These are phyloP conservation scores for Andrena bicolor DNA, from an alignment of 2,888 invertebrate species.

Conservation along the genomic window DNA sequence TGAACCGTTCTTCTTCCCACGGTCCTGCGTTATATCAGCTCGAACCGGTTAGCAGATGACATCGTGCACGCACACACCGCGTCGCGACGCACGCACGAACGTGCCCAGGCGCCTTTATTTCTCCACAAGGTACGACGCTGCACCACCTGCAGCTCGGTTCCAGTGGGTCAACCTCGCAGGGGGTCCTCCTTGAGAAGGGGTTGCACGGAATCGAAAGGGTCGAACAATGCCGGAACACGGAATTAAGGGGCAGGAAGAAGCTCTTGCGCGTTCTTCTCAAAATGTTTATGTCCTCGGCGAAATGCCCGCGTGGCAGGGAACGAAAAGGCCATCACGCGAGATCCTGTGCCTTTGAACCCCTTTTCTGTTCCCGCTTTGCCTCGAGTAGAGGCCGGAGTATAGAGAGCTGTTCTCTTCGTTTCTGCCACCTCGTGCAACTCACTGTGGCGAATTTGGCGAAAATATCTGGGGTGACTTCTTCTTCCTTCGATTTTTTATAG, in stretches of 20 bases:
- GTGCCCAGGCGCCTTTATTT: constrained; percentile 14
- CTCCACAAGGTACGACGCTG: constrained; percentile 54
- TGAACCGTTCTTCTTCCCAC: constrained; percentile 78
- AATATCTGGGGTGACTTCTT: background rate
- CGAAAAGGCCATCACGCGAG: constrained; percentile 28
- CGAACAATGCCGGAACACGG: constrained; percentile 38
- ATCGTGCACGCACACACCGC: constrained; percentile 66
- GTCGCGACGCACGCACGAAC: constrained; percentile 19
- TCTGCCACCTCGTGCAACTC: background rate
- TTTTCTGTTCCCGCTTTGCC: background rate
- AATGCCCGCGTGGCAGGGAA: constrained; percentile 2
- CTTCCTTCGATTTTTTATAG: too few relatives aligned
- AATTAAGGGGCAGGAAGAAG: constrained; percentile 24
- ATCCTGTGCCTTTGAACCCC: background rate
- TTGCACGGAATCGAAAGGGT: constrained; percentile 33
- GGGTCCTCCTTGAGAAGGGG: constrained; percentile 70
- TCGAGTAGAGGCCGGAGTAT: background rate
- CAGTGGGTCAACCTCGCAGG: constrained; percentile 70
- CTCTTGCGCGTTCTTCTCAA: background rate
- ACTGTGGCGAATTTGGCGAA: background rate
- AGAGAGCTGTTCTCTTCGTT: constrained; percentile 3
- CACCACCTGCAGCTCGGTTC: constrained; percentile 74
- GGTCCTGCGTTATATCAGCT: constrained; percentile 77
- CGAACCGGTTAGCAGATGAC: constrained; percentile 81
- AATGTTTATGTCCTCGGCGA: constrained; percentile 17